Base-by-base conservation (phyloP, 1,140 invertebrate genomes). In the Geopemphigus sp. region DNA sequence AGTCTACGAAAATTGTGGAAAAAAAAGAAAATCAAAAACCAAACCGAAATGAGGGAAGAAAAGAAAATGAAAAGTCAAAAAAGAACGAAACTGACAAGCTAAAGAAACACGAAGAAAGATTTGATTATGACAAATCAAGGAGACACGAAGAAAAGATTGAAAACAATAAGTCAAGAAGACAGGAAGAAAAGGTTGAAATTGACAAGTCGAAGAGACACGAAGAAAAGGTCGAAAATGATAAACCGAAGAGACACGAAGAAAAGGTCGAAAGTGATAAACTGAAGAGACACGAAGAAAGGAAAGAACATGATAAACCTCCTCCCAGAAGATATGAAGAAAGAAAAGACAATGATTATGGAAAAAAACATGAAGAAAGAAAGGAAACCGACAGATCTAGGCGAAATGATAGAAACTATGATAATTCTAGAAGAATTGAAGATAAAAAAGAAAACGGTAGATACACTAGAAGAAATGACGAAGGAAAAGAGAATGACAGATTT, bases 231-330 rank as follows among this genome's bases (percentile, higher is more conserved):
- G 73, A 64, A 81, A 61, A 14, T 24, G 4, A 64, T 5, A 54
- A n/a, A 22, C 19, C 24, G 17, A 45, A 47, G 53, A 80, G 15
- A 81, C n/a, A 61, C 8, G 56, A 64, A 63, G 70, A 50, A 32
- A 74, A 19, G 56, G 15, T 56, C 4, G 32, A 68, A 74, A 32
- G 15, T 26, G n/a, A 81, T 4, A 57, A 19, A 74, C 17, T 15
- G 0, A 74, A 6, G 17, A 81, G 39, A 19, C 54, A 56, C 17
- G 56, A 59, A 59, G 29, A 32, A n/a, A 39, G 17, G 22, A 78
- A 22, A 1, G 54, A 61, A 53, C 80, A 47, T 19, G 56, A 56
- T 5, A 45, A 68, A 2, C 39, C n/a, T n/a, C n/a, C n/a, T n/a
- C n/a, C 19, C 26, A 70, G 24, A 73, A 47, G 17, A 24, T 10